These are phyloP conservation scores for Gymnobelideus leadbeateri DNA, from an alignment of 2,113 vertebrate genomes.

Conservation along the genomic window DNA sequence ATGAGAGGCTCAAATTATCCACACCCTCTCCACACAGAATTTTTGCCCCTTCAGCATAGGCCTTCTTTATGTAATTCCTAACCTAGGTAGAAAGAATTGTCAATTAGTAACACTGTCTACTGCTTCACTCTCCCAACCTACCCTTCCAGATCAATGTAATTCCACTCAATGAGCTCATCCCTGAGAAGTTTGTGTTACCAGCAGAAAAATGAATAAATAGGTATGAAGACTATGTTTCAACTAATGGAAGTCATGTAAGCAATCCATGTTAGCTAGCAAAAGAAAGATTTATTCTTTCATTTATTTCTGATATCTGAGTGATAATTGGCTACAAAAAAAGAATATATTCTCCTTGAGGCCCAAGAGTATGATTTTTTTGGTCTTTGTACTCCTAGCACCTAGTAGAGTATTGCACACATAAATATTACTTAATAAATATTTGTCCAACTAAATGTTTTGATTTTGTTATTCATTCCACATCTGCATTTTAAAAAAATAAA, in stretches of 20 bases:
- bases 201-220: neutral
- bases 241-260: neutral
- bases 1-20: constrained; percentile 87
- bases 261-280: neutral
- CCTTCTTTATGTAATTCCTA: constrained; percentile 89
- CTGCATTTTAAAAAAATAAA: neutral
- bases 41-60: constrained; percentile 89
- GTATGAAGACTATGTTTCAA: neutral
- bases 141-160: neutral
- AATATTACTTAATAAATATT: neutral
- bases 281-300: neutral
- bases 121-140: neutral
- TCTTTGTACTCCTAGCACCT: neutral
- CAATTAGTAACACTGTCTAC: constrained; percentile 40
- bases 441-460: neutral
- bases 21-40: constrained; percentile 95
- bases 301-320: neutral
- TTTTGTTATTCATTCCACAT: neutral
- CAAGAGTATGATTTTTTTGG: neutral
- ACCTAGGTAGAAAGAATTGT: constrained; percentile 85
- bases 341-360: neutral
- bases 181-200: neutral
- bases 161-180: neutral
- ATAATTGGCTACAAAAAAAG: neutral
- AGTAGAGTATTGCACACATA: neutral